A percentile compares a stretch with the other conserved stretches of the same genome.
Conservation (phyloP, 2,113 vertebrate genomes). For the Rafetus swinhoei region DNA sequence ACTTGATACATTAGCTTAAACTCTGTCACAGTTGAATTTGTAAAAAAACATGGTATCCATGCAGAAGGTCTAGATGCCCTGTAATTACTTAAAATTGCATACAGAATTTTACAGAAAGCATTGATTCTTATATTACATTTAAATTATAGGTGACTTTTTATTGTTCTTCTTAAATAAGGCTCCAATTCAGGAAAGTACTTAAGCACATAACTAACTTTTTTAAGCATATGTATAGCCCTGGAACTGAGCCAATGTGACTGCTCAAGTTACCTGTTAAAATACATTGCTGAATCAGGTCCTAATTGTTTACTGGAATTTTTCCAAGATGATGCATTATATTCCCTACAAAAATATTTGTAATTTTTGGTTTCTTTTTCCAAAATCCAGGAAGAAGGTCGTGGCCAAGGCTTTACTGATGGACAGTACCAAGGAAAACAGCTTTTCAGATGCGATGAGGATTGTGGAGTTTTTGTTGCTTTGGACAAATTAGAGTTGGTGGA, state of each 20-base stretch:
- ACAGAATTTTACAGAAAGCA: neutral
- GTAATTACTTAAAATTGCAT: neutral
- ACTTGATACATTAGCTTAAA: neutral
- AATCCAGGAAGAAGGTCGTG: conserved; percentile 93
- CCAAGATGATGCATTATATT: neutral
- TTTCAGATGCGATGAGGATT: conserved; percentile 97
- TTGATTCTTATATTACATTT: neutral
- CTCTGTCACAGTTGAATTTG: neutral
- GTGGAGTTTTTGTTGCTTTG: conserved; percentile 95
- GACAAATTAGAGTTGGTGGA: conserved; percentile 96
- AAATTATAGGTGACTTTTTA: neutral
- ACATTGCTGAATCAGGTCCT: neutral
- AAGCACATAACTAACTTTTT: neutral
- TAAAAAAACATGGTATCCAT: neutral
- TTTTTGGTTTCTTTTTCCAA: rapidly evolving
- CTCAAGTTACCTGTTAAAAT: neutral
- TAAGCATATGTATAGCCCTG: neutral
- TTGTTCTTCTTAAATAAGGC: neutral
- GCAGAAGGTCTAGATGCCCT: neutral
- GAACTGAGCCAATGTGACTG: neutral
- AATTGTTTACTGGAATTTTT: neutral
- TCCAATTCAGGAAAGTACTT: neutral
- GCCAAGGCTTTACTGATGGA: conserved; percentile 97
- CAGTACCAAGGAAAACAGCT: conserved; percentile 96
- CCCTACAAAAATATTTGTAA: neutral